A percentile compares a stretch with the other conserved stretches of the same genome.
phyloP scores from a whole-genome alignment of 92 coral and sea anemone species.

The Umimayanthus chanpuru region DNA sequence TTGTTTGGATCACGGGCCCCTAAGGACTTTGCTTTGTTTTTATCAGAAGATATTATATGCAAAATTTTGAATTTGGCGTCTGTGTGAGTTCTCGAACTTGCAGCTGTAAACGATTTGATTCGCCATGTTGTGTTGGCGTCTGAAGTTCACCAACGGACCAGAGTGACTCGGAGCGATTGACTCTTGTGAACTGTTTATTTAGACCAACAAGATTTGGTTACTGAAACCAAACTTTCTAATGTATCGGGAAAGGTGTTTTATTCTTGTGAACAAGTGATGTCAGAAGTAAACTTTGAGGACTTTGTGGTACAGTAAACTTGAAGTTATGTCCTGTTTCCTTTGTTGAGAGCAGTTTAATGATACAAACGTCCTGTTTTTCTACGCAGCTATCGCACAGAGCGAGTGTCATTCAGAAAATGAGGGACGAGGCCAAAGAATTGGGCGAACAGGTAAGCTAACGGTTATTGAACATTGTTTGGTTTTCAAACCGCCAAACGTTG shows the following conservation, averaged over 20 bases:
- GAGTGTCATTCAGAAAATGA: slow-evolving; percentile 74
- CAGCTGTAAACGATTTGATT: not conserved
- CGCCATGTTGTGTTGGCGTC: slow-evolving; percentile 12
- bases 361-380: not conserved
- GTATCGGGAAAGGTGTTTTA: slow-evolving; percentile 1
- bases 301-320: slow-evolving; percentile 34
- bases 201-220: not conserved
- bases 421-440: slow-evolving; percentile 71
- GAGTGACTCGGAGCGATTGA: not conserved
- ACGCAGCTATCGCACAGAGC: slow-evolving; percentile 87
- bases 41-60: slow-evolving; percentile 13
- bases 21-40: slow-evolving; percentile 17
- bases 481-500: not conserved
- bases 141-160: not conserved
- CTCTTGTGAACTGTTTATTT: not conserved
- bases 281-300: slow-evolving; percentile 25
- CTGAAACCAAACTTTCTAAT: not conserved
- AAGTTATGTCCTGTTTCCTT: not conserved
- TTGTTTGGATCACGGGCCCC: slow-evolving; percentile 20
- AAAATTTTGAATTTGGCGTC: slow-evolving; percentile 35
- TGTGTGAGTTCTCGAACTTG: not conserved
- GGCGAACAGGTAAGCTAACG: slow-evolving; percentile 64
- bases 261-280: not conserved
- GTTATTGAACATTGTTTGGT: not conserved
- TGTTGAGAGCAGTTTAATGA: not conserved